These are phyloP conservation scores for Benthosema pterotum DNA, from an alignment of 2,797 vertebrate species.

Conservation along the genomic window DNA sequence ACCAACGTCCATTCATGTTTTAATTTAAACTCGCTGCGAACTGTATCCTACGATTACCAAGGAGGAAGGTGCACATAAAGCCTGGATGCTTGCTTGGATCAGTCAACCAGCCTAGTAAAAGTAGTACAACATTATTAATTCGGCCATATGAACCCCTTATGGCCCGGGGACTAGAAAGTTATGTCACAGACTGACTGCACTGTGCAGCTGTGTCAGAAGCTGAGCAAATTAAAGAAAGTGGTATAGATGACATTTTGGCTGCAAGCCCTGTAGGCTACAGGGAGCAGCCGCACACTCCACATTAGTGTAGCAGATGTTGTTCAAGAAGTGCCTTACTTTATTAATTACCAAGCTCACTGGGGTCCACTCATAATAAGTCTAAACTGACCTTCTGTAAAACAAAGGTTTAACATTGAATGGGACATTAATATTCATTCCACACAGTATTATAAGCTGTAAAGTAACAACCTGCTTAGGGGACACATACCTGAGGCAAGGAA, in stretches of 20 bases:
- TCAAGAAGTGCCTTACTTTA: background rate
- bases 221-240: slow-evolving; percentile 14
- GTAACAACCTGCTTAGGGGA: too few species aligned
- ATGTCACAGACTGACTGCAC: background rate
- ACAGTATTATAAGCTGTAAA: too few species aligned
- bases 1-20: background rate
- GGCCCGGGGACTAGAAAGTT: background rate
- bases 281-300: background rate
- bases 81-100: too few species aligned
- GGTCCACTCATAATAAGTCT: too few species aligned
- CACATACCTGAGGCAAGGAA: background rate
- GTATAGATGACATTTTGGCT: slow-evolving; percentile 8
- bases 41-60: background rate
- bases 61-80: too few species aligned
- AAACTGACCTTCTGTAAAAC: background rate
- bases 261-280: slow-evolving; percentile 7
- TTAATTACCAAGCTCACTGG: too few species aligned
- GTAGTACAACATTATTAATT: background rate
- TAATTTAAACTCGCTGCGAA: background rate
- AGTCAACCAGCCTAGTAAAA: too few species aligned
- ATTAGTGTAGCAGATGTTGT: slow-evolving; percentile 25
- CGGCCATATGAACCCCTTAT: background rate
- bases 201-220: slow-evolving; percentile 16
- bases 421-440: background rate
- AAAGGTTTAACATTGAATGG: background rate